Conservation (phyloP, 2,888 invertebrate genomes). For the Macropis europaea region DNA sequence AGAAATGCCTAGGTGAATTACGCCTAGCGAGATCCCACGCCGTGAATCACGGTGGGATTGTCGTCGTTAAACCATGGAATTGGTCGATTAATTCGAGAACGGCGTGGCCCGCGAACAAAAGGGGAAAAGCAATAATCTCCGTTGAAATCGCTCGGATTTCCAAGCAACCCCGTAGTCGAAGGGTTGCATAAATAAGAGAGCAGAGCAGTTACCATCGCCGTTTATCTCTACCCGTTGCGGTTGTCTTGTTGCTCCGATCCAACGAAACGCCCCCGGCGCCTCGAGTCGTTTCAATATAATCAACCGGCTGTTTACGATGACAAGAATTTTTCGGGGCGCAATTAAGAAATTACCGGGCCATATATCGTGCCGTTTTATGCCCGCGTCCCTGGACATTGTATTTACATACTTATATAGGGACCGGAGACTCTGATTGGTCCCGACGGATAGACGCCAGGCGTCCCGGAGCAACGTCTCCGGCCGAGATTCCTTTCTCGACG, state of each 20-base stretch:
- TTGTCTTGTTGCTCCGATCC: constrained; percentile 31
- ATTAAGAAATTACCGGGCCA: constrained; percentile 79
- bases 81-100: constrained; percentile 31
- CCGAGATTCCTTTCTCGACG: constrained; percentile 51
- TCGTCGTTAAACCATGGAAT: background rate
- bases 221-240: background rate
- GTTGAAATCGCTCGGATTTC: constrained; percentile 1
- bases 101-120: background rate
- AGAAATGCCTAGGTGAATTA: constrained; percentile 3
- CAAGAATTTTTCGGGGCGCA: constrained; percentile 78
- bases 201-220: constrained; percentile 8
- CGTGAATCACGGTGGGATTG: constrained; percentile 15
- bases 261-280: constrained; percentile 69
- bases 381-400: constrained; percentile 68
- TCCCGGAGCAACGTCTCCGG: constrained; percentile 28
- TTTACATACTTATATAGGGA: constrained; percentile 75
- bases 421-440: constrained; percentile 53
- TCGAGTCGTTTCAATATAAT: constrained; percentile 72
- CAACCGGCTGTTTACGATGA: constrained; percentile 77
- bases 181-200: constrained; percentile 30
- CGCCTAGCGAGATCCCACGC: constrained; percentile 16
- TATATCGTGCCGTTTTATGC: constrained; percentile 78
- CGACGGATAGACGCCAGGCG: constrained; percentile 73
- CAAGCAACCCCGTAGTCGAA: background rate
- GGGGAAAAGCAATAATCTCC: background rate